phyloP scores from a whole-genome alignment of 37 sponge, comb jelly and placozoan genomes.

The Mnemiopsis leidyi region DNA sequence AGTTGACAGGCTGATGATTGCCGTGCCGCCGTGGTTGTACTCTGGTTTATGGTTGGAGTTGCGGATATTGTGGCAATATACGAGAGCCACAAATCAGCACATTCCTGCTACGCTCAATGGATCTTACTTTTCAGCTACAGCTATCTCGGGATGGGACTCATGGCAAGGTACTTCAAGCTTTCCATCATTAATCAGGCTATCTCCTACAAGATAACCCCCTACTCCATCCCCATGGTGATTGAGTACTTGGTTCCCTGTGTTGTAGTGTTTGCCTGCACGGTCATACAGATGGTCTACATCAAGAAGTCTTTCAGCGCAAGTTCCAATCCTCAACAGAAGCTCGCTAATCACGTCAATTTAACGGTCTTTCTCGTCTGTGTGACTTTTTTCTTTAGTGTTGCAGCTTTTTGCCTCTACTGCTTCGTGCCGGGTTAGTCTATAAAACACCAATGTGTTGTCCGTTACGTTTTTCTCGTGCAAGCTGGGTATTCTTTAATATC shows the following conservation, averaged over 20 bases:
- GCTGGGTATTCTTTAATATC: too few species aligned
- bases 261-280: neutral
- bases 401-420: neutral
- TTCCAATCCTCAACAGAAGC: neutral
- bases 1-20: neutral
- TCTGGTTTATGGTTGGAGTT: neutral
- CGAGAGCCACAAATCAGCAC: neutral
- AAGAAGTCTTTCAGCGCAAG: neutral
- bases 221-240: neutral
- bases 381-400: neutral
- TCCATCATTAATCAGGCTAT: neutral
- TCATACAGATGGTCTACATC: slow-evolving; percentile 1
- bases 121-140: neutral
- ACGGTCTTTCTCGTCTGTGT: neutral
- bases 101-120: neutral
- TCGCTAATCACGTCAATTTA: neutral
- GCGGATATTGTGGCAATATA: neutral
- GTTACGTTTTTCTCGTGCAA: too few species aligned
- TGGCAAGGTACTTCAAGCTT: neutral
- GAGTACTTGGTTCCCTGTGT: neutral
- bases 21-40: neutral
- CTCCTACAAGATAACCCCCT: neutral
- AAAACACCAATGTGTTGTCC: too few species aligned
- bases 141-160: neutral
- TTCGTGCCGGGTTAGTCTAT: neutral